A percentile compares a stretch with the other conserved stretches of the same genome.
Evolutionary conservation across 2,113 vertebrate genomes (phyloP).

Genomic region (Spea bombifrons): DNA sequence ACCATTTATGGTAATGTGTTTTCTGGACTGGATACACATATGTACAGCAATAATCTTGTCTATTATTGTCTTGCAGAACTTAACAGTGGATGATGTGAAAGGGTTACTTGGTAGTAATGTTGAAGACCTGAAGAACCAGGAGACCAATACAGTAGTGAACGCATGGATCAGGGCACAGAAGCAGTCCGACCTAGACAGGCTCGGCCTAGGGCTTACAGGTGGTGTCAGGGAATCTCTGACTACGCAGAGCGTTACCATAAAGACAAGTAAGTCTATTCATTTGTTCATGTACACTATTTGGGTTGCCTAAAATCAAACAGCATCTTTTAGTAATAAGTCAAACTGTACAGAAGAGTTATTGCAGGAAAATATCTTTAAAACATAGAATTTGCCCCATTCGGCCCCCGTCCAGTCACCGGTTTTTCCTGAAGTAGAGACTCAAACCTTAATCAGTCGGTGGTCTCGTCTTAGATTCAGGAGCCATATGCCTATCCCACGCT

Average conservation of each 20-base stretch:
- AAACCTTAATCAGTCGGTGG: no score
- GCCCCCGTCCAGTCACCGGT: no score
- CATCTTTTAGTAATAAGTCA: no score
- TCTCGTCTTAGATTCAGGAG: no score
- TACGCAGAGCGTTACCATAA: background rate
- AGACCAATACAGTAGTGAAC: background rate
- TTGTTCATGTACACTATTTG: no score
- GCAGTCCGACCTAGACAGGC: slow-evolving; percentile 54
- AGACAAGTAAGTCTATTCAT: background rate
- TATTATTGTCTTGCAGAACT: slow-evolving; percentile 46
- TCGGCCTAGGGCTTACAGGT: slow-evolving; percentile 50
- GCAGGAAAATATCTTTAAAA: no score
- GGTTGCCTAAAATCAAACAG: no score
- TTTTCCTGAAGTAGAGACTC: no score
- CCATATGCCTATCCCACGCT: no score
- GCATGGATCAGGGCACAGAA: slow-evolving; percentile 54
- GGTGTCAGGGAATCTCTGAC: slow-evolving; percentile 35
- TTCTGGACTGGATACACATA: no score
- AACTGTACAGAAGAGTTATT: no score
- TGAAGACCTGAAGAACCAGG: slow-evolving; percentile 4
- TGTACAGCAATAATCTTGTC: background rate
- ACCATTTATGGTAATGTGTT: background rate
- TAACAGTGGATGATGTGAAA: slow-evolving; percentile 53
- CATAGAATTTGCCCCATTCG: no score
- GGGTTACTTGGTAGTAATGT: slow-evolving; percentile 58